Base-by-base conservation (phyloP, 2,888 invertebrate genomes). In the Venusia cambrica region DNA sequence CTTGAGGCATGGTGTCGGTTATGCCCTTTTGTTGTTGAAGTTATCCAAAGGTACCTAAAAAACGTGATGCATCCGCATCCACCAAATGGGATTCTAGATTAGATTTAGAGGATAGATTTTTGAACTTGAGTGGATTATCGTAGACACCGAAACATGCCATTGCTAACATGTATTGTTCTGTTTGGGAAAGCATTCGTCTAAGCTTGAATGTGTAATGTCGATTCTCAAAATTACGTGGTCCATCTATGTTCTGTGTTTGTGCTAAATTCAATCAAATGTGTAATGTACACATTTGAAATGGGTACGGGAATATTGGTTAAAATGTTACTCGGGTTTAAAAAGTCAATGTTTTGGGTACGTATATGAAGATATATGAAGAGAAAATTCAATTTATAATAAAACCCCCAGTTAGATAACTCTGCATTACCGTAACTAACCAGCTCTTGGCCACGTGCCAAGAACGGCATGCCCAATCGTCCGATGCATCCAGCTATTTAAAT, bases 1-100 rank as follows among this genome's bases (percentile, higher is more conserved):
- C 81, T 85, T 83, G 77, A 65, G 74, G 84, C 83, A 84, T 84
- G 85, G 78, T 83, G 78, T 62, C 72, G 77, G 77, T 66, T 58
- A 49, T 45, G 43, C 49, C 62, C 54, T 57, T n/a, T 44, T 45
- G 32, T 34, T 24, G 13, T 32, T 34, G 32, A 12, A 33, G 28
- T 30, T 31, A 24, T 8, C n/a, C 35, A 38, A 22, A 35, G 40
- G 48, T 51, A 57, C 48, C 42, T 49, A 46, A 49, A 50, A 45
- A 41, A 40, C 51, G 50, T 29, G 61, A 47, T 68, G 71, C 61
- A 66, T 65, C 63, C 54, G 71, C 61, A 66, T 65, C 63, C 54
- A 61, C 54, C 67, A 67, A 64, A 66, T 65, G 63, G 57, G 61
- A 60, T 45, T 51, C 42, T 39, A 21, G 44, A 38, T 14, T 39